Percentiles rank a stretch among this genome's conserved stretches.
phyloP scores from a whole-genome alignment of 2,888 invertebrate species.

The Adineta ricciae region DNA sequence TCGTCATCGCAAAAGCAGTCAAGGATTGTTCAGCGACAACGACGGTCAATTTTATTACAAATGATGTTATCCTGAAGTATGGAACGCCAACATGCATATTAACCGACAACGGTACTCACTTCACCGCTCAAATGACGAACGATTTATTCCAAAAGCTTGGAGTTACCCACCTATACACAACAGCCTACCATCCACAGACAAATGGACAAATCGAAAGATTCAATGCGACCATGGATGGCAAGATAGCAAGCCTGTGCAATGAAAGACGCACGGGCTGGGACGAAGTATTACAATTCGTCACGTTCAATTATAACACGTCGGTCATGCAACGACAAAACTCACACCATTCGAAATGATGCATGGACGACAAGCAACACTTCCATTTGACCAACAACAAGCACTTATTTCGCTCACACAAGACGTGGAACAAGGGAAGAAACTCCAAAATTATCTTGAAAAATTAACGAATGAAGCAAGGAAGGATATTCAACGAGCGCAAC shows the following conservation, averaged over 20 bases:
- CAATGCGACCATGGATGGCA: too few relatives aligned
- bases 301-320: background rate
- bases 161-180: background rate
- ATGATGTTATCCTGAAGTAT: too few relatives aligned
- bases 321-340: background rate
- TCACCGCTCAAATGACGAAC: too few relatives aligned
- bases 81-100: too few relatives aligned
- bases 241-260: background rate
- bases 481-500: background rate
- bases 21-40: too few relatives aligned
- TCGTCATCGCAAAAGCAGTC: too few relatives aligned
- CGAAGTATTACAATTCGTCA: background rate
- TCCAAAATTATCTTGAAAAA: background rate
- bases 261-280: background rate
- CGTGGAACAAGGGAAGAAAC: background rate
- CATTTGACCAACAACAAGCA: too few relatives aligned
- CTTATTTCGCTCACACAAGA: background rate
- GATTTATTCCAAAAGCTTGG: background rate
- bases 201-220: too few relatives aligned
- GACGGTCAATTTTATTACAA: too few relatives aligned
- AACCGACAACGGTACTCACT: too few relatives aligned
- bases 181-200: conserved; percentile 23
- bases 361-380: too few relatives aligned
- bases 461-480: background rate
- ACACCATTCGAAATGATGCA: background rate